Evolutionary conservation across 2,797 vertebrate genomes (phyloP).

Genomic region (Pyrocephalus nanus): DNA sequence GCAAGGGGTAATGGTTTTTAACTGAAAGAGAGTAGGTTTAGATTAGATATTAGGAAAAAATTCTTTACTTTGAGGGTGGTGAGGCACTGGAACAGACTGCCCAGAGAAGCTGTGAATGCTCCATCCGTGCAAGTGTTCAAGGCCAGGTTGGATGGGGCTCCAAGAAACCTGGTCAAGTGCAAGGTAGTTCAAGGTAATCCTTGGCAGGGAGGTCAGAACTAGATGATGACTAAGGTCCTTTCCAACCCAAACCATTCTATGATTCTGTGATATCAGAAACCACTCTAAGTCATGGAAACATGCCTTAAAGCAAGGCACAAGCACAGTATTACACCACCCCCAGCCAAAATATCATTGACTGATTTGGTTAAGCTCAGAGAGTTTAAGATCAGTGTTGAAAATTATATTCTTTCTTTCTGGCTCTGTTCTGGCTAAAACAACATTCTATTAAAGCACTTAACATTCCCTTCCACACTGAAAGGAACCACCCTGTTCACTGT

Average conservation of each 20-base stretch:
- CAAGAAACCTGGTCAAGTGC: neutral
- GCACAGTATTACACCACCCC: neutral
- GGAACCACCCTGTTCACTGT: constrained; percentile 34
- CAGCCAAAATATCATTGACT: neutral
- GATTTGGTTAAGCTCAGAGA: neutral
- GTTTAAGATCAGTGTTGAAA: neutral
- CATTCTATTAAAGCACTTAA: neutral
- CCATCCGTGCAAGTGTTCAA: neutral
- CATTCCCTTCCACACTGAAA: neutral
- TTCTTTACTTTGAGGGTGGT: neutral
- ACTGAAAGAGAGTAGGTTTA: neutral
- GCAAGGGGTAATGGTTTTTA: neutral
- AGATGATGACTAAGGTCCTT: neutral
- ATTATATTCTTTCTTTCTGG: neutral
- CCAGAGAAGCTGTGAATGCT: neutral
- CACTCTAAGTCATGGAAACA: neutral
- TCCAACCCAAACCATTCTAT: neutral
- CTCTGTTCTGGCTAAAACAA: neutral
- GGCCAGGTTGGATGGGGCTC: neutral
- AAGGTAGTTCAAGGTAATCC: neutral
- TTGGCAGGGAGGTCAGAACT: neutral
- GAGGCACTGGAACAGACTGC: neutral
- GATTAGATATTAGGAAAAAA: neutral
- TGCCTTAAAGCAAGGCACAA: neutral
- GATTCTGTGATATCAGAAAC: neutral